phyloP scores from a whole-genome alignment of 2,888 invertebrate species.

The Zaprionus bogoriensis region DNA sequence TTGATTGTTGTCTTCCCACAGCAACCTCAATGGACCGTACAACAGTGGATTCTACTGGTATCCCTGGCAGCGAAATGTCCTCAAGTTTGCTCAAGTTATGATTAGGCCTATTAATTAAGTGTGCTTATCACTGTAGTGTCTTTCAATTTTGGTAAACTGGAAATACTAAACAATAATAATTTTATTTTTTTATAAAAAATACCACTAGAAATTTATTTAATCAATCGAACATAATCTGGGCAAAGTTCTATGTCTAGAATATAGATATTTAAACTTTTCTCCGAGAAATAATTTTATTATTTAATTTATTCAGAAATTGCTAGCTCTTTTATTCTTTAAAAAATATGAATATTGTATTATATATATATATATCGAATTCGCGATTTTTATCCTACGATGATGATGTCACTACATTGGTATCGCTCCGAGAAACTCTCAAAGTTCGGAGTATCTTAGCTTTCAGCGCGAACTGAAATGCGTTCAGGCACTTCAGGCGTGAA shows the following conservation, averaged over 20 bases:
- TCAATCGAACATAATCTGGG: no score
- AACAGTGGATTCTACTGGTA: constrained; percentile 82
- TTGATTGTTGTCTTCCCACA: constrained; percentile 52
- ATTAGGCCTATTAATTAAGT: constrained; percentile 60
- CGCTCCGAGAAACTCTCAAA: background rate
- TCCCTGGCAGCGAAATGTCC: constrained; percentile 86
- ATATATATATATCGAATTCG: no score
- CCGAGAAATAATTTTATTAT: no score
- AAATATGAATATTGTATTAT: background rate
- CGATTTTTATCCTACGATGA: no score
- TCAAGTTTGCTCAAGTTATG: constrained; percentile 86
- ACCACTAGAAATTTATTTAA: no score
- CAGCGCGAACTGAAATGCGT: constrained; percentile 7
- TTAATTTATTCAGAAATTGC: no score
- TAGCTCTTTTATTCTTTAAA: no score
- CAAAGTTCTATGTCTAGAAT: no score
- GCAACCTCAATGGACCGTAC: constrained; percentile 87
- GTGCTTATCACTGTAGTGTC: background rate
- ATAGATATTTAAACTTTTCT: no score
- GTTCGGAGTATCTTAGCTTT: constrained; percentile 4
- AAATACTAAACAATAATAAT: background rate
- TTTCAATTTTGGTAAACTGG: background rate
- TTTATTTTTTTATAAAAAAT: no score
- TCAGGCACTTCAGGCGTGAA: constrained; percentile 52
- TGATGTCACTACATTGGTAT: background rate